Base-by-base conservation (phyloP, 2,888 invertebrate species). In the Pyrrhosoma nymphula region DNA sequence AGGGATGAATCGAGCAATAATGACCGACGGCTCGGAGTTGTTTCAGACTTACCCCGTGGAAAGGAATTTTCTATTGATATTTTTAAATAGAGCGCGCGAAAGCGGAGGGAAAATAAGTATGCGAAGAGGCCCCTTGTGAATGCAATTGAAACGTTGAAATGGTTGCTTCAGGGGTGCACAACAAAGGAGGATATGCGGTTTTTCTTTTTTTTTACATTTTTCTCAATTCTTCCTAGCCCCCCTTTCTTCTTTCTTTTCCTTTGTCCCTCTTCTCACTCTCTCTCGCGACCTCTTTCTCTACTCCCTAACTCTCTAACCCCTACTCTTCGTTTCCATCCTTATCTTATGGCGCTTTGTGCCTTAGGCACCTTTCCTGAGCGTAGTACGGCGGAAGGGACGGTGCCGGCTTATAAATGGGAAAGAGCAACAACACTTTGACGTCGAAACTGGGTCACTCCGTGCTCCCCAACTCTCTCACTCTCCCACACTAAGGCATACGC, bases 371-470 rank as follows among this genome's bases (percentile, higher is more conserved):
- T 30, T 82, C n/a, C 30, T 82, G 20, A 60, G 16, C 60, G 20
- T 20, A 60, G 60, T 60, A 12, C 20, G 16, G 60, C 60, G 60
- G 60, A 82, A 82, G 82, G 26, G 26, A 35, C 91, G 20, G 63
- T 26, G 63, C 6, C 56, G 91, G 63, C 91, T 63, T 89, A 56
- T 60, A 63, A 90, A 63, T 91, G 91, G 63, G 23, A 35, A 60
- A 56, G 63, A 39, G 63, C 35, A 60, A 39, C 60, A 91, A 69
- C 63, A 63, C 91, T 91, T 91, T 91, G 91, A 91, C 35, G 63
- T 6, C 26, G 39, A n/a, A 91, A 91, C 91, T 91, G 63, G 91
- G 35, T 63, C 91, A 26, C 91, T 35, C 35, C 82, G 35, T 35
- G 26, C 12, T 35, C 10, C 26, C 60, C 16, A 60, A 60, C 60